phyloP scores from a whole-genome alignment of 1,140 invertebrate species.

The Wiebesia pumilae region DNA sequence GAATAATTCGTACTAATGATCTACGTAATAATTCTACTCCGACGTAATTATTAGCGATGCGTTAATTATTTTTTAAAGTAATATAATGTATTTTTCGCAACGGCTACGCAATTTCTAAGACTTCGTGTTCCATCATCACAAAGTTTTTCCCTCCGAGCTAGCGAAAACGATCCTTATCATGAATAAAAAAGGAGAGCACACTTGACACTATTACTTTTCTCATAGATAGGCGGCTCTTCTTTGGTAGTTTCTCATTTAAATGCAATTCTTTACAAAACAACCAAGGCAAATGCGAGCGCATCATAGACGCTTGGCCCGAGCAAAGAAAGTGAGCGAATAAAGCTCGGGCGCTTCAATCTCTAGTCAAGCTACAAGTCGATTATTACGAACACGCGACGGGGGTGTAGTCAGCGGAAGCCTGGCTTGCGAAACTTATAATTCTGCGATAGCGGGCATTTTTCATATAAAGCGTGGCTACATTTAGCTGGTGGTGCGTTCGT shows the following conservation, averaged over 20 bases:
- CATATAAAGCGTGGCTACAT: not conserved
- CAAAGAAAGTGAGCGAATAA: not conserved
- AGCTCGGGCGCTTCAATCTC: conserved; percentile 35
- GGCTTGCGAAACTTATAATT: conserved; percentile 9
- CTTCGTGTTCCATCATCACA: not conserved
- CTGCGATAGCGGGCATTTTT: conserved; percentile 27
- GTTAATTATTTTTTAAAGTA: not conserved
- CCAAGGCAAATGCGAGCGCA: not conserved
- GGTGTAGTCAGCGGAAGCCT: not conserved
- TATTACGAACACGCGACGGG: conserved; percentile 46
- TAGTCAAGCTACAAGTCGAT: conserved; percentile 31
- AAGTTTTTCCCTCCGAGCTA: conserved; percentile 14
- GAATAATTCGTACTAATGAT: no score
- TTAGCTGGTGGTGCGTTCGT: not conserved
- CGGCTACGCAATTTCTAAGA: not conserved
- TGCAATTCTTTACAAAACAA: conserved; percentile 33
- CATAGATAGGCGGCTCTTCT: not conserved
- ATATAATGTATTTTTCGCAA: not conserved
- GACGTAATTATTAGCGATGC: not conserved
- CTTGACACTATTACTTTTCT: conserved; percentile 48
- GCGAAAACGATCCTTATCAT: conserved; percentile 8
- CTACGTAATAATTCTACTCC: not conserved
- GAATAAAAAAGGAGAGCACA: conserved; percentile 33
- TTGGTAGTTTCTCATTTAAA: conserved; percentile 43
- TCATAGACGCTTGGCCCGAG: not conserved